Evolutionary conservation across 2,797 vertebrate species (phyloP), one percentile per base, ranked within the genome.

Genomic region (Sebastes wilsoni): DNA sequence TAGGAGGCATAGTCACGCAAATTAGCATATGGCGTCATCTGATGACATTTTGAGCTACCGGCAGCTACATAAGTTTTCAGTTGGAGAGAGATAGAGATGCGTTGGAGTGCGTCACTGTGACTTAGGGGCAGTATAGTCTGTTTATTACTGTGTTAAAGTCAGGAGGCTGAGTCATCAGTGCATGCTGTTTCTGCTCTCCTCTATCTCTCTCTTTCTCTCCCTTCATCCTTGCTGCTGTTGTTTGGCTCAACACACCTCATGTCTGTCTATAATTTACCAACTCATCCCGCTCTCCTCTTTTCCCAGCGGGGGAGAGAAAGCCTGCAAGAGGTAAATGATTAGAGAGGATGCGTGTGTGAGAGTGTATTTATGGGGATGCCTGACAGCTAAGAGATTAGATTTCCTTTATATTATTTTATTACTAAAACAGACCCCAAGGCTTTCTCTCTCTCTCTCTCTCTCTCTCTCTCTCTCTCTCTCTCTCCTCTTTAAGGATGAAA

Each of bases 131-230:
- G 28, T n/a, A 16, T 42, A 46, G 68, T 85, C 42, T 83, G 80
- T 87, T 81, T 84, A 84, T 75, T 20, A 65, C 46, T 65, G 62
- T 66, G 77, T 69, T 82, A 73, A 89, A 83, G 49, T 83, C 81
- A 84, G 81, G 28, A 72, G 66, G 74, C 88, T 89, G 88, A 90
- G 84, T 93, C 87, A 90, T 84, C 79, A 66, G 56, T 56, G 69
- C 58, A 62, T 58, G 64, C 62, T 38, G 58, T 36, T 69, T 79
- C 74, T 80, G 59, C 62, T 81, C 30, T 58, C 28, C 59, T 74
- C 58, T 34, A 23, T 62, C 70, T 71, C 28, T 56, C 16, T 71
- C 18, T 27, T 22, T 38, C 54, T 30, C 75, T 69, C 36, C 30
- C 75, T 72, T 16, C 54, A 7, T 72, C 59, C 23, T 64, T 14